Conservation (phyloP, 2,888 invertebrate genomes). For the Poecilobothrus nobilitatus region DNA sequence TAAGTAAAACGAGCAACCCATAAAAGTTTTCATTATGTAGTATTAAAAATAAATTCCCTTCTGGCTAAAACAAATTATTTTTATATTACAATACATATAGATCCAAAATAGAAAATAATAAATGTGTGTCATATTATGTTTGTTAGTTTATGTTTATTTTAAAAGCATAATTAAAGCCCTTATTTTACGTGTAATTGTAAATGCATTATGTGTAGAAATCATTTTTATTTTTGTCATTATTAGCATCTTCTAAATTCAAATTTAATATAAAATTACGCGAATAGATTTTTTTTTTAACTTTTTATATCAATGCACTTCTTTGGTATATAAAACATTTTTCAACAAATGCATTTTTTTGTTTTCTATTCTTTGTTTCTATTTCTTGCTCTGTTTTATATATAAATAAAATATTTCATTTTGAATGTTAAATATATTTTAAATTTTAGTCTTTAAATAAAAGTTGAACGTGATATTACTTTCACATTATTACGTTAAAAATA, state of each 20-base stretch:
- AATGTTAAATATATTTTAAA: not conserved
- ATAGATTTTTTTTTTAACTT: not conserved
- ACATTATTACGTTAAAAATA: not conserved
- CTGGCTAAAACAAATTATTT: too few species aligned
- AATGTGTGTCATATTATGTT: too few species aligned
- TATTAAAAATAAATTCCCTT: too few species aligned
- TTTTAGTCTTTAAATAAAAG: not conserved
- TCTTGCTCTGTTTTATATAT: not conserved
- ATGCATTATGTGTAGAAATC: not conserved
- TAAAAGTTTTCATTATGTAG: too few species aligned
- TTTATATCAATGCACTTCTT: not conserved
- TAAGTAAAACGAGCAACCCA: too few species aligned
- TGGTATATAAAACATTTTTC: not conserved
- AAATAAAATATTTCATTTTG: not conserved
- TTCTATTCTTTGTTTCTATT: not conserved
- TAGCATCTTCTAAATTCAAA: not conserved
- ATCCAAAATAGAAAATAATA: too few species aligned
- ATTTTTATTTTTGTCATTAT: not conserved
- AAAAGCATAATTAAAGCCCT: not conserved
- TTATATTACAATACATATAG: too few species aligned
- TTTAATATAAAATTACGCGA: not conserved
- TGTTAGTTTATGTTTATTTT: too few species aligned
- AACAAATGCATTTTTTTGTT: not conserved
- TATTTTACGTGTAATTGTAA: not conserved
- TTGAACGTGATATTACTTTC: conserved; percentile 1